These are phyloP conservation scores for Epirrita christyi DNA, from an alignment of 2,888 invertebrate genomes.

Conservation along the genomic window DNA sequence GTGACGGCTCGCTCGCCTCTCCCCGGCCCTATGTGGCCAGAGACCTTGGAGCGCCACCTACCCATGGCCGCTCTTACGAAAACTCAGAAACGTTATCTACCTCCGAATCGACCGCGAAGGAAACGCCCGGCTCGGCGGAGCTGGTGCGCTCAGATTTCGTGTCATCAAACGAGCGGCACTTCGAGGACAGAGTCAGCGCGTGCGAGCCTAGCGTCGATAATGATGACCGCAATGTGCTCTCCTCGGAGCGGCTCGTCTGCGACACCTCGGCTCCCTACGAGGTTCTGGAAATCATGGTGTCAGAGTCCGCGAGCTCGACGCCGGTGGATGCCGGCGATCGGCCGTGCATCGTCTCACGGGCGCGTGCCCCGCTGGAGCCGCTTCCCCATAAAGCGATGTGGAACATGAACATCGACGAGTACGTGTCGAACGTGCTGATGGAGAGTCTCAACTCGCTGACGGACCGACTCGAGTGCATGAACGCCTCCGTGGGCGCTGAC, in stretches of 20 bases:
- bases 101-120: slow-evolving; percentile 59
- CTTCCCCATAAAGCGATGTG: not conserved
- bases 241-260: slow-evolving; percentile 49
- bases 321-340: slow-evolving; percentile 34
- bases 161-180: slow-evolving; percentile 35
- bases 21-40: slow-evolving; percentile 11
- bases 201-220: slow-evolving; percentile 48
- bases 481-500: slow-evolving; percentile 66
- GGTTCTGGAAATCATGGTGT: slow-evolving; percentile 74
- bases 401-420: slow-evolving; percentile 74
- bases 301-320: slow-evolving; percentile 62
- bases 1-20: slow-evolving; percentile 39
- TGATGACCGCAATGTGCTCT: slow-evolving; percentile 51
- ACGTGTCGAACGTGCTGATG: slow-evolving; percentile 80
- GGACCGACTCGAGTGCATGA: slow-evolving; percentile 76
- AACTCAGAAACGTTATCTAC: slow-evolving; percentile 58
- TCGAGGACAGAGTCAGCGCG: slow-evolving; percentile 52
- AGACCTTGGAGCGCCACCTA: slow-evolving; percentile 32
- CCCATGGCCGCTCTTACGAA: slow-evolving; percentile 44
- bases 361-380: slow-evolving; percentile 22
- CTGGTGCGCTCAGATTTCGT: slow-evolving; percentile 20
- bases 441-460: slow-evolving; percentile 79
- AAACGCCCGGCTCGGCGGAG: slow-evolving; percentile 37
- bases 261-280: slow-evolving; percentile 59
- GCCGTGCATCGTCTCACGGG: not conserved